These are phyloP conservation scores for Macroglossus sobrinus DNA, from an alignment of 2,113 vertebrate genomes.

Conservation along the genomic window DNA sequence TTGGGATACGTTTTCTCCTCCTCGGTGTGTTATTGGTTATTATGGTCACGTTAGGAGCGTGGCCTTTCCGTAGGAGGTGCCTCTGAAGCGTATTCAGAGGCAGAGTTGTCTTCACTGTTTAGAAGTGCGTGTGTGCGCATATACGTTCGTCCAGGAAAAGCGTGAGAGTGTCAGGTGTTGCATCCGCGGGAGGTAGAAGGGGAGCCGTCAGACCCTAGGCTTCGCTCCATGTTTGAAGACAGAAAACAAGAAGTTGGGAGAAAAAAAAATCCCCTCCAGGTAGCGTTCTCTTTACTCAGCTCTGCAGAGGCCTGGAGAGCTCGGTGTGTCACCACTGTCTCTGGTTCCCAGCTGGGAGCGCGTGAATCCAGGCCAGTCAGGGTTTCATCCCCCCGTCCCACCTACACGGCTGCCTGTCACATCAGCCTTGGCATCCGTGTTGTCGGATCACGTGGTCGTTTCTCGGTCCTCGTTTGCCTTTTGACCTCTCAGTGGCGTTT, in stretches of 20 bases:
- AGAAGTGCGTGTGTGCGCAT: background rate
- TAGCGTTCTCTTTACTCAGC: background rate
- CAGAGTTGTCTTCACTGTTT: background rate
- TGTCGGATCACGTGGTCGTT: background rate
- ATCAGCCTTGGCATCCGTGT: background rate
- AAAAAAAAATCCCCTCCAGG: background rate
- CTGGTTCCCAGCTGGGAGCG: background rate
- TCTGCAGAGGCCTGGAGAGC: background rate
- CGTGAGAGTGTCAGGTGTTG: background rate
- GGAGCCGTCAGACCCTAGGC: background rate
- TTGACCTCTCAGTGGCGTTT: background rate
- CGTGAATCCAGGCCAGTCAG: background rate
- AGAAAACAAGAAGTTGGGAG: background rate
- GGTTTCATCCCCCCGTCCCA: background rate
- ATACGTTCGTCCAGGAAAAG: background rate
- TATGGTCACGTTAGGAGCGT: background rate
- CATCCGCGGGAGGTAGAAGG: background rate
- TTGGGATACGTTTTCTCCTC: background rate
- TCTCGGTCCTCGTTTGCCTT: background rate
- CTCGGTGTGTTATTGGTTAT: background rate
- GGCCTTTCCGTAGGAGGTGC: background rate
- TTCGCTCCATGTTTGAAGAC: background rate
- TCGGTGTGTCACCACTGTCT: background rate
- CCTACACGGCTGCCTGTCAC: background rate
- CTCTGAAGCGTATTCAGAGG: background rate